Evolutionary conservation across 2,888 invertebrate species (phyloP), one percentile per base, ranked within the genome.

Genomic region (Apamea monoglypha): DNA sequence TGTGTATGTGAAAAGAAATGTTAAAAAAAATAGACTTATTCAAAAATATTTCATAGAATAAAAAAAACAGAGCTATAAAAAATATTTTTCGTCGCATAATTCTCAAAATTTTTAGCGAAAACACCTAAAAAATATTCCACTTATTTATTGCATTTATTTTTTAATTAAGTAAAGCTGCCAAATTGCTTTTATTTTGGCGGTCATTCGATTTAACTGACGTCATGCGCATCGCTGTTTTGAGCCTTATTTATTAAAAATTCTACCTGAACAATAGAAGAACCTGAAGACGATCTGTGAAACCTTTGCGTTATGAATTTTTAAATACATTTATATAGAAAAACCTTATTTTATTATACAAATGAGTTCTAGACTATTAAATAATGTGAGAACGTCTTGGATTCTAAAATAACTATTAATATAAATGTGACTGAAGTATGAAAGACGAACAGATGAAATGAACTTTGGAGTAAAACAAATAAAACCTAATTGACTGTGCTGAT

Each of bases 261-360:
- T 0, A 56, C n/a, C 12, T 66, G 21, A 69, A 83, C 61, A 79
- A 76, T 50, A 63, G 36, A 63, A 72, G 32, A 80, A n/a, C n/a
- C n/a, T n/a, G n/a, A n/a, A n/a, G n/a, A 81, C 16, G 72, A 61
- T 7, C 53, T 66, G 29, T 21, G 8, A 67, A 40, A 56, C 40
- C 40, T 66, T 81, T 18, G 25, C 50, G 21, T 44, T 67, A 25
- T 61, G 40, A 40, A 29, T 50, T 78, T 59, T 56, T 36, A 8
- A 66, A 66, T 14, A 14, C 7, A 66, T 44, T 5, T 2, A 14
- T 29, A 21, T 14, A 25, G 10, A 36, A 32, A 47, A 68, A 68
- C 25, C 14, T n/a, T 29, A 6, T 25, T 61, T 59, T n/a, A 5
- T 36, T 40, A 14, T 59, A 21, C 16, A 47, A 68, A 56, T n/a